Conservation (phyloP, 53 echinoderm and acorn worm species). For the Crossaster papposus region DNA sequence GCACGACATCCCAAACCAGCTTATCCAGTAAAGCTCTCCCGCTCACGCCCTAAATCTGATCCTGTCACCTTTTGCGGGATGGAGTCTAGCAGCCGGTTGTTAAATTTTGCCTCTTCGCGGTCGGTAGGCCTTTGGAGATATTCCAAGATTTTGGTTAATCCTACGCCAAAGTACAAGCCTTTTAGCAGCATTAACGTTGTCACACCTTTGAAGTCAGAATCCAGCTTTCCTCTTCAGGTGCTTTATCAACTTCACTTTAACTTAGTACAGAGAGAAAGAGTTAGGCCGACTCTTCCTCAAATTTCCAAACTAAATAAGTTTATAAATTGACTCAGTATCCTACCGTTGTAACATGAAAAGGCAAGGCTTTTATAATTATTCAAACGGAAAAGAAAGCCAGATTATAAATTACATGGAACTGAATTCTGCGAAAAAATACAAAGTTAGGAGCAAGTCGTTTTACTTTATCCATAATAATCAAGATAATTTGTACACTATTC, state of each 20-base stretch:
- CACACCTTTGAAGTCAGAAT: neutral
- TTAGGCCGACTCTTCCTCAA: too few species aligned
- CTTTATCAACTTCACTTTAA: too few species aligned
- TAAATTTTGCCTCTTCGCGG: slow-evolving; percentile 22
- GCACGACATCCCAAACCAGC: neutral
- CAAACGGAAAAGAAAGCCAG: too few species aligned
- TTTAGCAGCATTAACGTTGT: neutral
- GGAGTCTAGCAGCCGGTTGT: slow-evolving; percentile 23
- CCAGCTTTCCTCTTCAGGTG: neutral
- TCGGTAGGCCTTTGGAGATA: slow-evolving; percentile 40
- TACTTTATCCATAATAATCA: too few species aligned
- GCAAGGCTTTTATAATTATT: too few species aligned
- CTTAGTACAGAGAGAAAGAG: too few species aligned
- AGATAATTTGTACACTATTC: neutral
- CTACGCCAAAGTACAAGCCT: neutral
- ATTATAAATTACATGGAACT: too few species aligned
- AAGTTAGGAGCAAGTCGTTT: too few species aligned
- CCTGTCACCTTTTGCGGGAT: slow-evolving; percentile 33
- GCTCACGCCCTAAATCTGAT: slow-evolving; percentile 43
- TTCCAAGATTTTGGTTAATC: neutral
- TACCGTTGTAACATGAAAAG: too few species aligned
- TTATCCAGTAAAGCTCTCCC: slow-evolving; percentile 1
- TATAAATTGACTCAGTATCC: too few species aligned
- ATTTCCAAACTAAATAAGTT: too few species aligned
- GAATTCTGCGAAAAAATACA: too few species aligned